A percentile compares a stretch with the other conserved stretches of the same genome.
Conservation (phyloP, 1,140 invertebrate genomes). For the Hypsibius dujardini region DNA sequence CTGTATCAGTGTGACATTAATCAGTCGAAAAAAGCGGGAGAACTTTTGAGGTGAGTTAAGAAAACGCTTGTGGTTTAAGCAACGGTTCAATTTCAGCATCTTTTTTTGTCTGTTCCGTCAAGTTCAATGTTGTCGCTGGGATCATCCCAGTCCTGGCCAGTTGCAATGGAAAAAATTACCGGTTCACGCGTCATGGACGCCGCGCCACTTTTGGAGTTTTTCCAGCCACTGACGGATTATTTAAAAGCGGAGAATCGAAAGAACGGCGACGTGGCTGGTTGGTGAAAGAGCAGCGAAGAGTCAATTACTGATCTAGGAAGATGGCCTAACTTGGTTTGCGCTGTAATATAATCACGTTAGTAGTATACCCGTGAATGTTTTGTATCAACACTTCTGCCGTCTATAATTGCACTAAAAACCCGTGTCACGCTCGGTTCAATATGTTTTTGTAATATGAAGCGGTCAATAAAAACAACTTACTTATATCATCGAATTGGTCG, state of each 20-base stretch:
- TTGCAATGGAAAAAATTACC: constrained; percentile 2
- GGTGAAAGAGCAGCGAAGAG: no score
- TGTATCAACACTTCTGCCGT: no score
- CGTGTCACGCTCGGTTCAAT: no score
- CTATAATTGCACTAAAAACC: no score
- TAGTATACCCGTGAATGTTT: no score
- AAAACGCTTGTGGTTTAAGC: constrained; percentile 15
- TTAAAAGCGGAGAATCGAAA: background rate
- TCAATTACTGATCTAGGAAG: no score
- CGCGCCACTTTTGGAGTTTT: background rate
- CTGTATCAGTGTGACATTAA: constrained; percentile 73
- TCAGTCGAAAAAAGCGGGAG: constrained; percentile 31
- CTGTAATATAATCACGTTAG: no score
- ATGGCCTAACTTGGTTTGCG: no score
- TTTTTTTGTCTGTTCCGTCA: background rate
- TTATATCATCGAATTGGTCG: no score
- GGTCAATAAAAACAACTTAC: no score
- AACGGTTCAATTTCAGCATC: background rate
- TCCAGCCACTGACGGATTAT: background rate
- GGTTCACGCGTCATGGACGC: constrained; percentile 8
- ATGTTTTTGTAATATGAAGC: no score
- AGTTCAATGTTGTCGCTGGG: constrained; percentile 12
- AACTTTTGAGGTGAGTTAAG: constrained; percentile 26
- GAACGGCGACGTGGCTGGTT: background rate
- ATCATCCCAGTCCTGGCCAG: background rate